phyloP scores from a whole-genome alignment of 2,113 vertebrate species.

The Notiomystis cincta region DNA sequence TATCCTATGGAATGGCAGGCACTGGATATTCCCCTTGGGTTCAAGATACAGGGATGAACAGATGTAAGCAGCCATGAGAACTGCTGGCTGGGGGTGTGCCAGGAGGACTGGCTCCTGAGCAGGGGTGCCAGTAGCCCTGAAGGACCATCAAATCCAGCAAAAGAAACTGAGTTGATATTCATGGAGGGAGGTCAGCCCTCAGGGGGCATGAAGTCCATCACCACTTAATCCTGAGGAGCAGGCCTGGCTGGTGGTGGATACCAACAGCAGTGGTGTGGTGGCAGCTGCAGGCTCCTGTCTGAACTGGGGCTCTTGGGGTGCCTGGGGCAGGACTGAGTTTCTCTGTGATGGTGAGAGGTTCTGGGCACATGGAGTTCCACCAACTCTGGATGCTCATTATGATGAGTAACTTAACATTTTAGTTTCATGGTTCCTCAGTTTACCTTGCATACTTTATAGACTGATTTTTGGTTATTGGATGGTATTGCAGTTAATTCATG shows the following conservation, averaged over 20 bases:
- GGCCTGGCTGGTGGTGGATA: not conserved
- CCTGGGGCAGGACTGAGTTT: not conserved
- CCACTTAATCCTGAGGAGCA: not conserved
- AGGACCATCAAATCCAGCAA: not conserved
- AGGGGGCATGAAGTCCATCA: not conserved
- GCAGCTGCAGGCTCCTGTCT: not conserved
- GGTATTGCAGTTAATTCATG: not conserved
- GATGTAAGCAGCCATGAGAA: accelerated
- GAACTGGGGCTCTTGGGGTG: accelerated
- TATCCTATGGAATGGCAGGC: not conserved
- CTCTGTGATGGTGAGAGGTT: too few relatives aligned
- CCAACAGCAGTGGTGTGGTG: not conserved
- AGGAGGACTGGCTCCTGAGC: not conserved
- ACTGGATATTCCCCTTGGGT: not conserved
- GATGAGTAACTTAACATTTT: not conserved
- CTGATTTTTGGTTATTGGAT: not conserved
- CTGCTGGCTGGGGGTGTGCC: not conserved
- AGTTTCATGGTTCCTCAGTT: not conserved
- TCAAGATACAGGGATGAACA: not conserved
- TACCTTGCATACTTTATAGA: not conserved
- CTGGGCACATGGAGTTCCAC: not conserved
- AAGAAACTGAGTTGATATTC: not conserved
- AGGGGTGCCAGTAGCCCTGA: not conserved
- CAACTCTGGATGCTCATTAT: not conserved
- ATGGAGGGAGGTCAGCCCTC: not conserved